These are phyloP conservation scores for Portevinia maculata DNA, from an alignment of 2,888 invertebrate species.

Conservation along the genomic window DNA sequence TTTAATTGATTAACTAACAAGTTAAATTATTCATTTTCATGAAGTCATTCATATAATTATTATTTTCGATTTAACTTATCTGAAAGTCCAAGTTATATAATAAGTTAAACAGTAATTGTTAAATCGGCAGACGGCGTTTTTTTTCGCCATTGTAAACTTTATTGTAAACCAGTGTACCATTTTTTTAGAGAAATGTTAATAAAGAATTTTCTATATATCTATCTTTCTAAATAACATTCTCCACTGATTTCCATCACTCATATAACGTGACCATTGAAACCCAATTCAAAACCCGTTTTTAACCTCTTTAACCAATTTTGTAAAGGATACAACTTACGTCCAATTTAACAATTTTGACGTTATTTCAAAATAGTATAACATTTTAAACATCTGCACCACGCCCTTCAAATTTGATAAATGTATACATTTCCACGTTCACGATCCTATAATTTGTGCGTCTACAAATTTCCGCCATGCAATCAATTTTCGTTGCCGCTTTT, in stretches of 20 bases:
- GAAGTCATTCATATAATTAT: too few relatives aligned
- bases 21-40: too few relatives aligned
- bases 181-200: too few relatives aligned
- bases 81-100: too few relatives aligned
- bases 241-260: slow-evolving; percentile 7
- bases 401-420: slow-evolving; percentile 71
- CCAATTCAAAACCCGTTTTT: slow-evolving; percentile 53
- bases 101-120: too few relatives aligned
- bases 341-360: slow-evolving; percentile 65
- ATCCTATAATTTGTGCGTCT: slow-evolving; percentile 63
- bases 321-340: too few relatives aligned
- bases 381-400: slow-evolving; percentile 72
- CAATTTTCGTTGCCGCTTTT: slow-evolving; percentile 32
- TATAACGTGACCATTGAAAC: slow-evolving; percentile 8
- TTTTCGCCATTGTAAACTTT: too few relatives aligned
- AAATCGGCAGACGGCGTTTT: too few relatives aligned
- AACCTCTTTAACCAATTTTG: slow-evolving; percentile 31
- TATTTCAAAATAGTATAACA: slow-evolving; percentile 24
- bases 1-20: too few relatives aligned
- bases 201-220: too few relatives aligned
- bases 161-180: too few relatives aligned
- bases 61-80: too few relatives aligned
- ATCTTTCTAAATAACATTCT: not conserved
- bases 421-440: slow-evolving; percentile 51
- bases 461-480: slow-evolving; percentile 63